Conservation (phyloP, 1,140 invertebrate species). For the Drosophila kepulauana region DNA sequence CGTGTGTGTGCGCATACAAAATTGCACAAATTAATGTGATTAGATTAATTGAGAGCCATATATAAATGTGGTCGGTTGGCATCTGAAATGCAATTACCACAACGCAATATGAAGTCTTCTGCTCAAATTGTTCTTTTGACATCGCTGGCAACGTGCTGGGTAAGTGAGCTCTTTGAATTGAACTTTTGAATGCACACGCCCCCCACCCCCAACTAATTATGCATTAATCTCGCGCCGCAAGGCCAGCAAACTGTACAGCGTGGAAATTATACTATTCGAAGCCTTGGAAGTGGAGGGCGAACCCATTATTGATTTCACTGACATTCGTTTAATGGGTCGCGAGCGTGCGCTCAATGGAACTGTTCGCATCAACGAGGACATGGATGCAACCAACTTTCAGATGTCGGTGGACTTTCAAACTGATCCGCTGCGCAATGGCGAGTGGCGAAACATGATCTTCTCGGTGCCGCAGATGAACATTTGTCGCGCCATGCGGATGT, state of each 20-base stretch:
- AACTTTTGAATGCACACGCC: not conserved
- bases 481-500: conserved; percentile 18
- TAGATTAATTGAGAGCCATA: conserved; percentile 24
- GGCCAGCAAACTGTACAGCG: conserved; percentile 1
- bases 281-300: conserved; percentile 2
- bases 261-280: conserved; percentile 6
- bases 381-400: conserved; percentile 7
- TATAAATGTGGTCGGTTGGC: conserved; percentile 14
- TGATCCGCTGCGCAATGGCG: conserved; percentile 32
- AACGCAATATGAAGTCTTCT: conserved; percentile 8
- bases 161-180: not conserved
- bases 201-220: not conserved
- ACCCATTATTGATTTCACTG: conserved; percentile 21
- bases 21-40: conserved; percentile 36
- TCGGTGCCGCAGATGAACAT: conserved; percentile 19
- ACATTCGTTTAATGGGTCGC: conserved; percentile 23
- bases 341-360: conserved; percentile 43
- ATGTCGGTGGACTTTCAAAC: conserved; percentile 16
- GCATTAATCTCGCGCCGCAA: not conserved
- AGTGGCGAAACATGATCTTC: conserved; percentile 35
- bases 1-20: conserved; percentile 4
- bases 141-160: conserved; percentile 3
- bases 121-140: not conserved
- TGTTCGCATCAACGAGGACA: conserved; percentile 8
- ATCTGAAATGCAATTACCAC: conserved; percentile 6